A percentile compares a stretch with the other conserved stretches of the same genome.
phyloP scores from a whole-genome alignment of 1,140 invertebrate species.

The Oppia nitens region DNA sequence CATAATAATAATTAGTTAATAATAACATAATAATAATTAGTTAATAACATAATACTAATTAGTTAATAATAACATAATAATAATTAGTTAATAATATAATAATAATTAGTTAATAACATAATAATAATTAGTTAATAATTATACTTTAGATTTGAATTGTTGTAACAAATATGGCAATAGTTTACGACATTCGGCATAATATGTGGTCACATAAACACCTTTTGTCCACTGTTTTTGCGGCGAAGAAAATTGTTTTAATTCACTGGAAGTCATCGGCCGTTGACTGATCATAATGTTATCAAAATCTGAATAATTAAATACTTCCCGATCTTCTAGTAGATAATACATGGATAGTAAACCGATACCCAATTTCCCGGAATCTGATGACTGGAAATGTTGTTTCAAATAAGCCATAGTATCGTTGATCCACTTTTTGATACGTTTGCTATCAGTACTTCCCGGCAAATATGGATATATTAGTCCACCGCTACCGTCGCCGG shows the following conservation, averaged over 20 bases:
- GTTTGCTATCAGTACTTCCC: constrained; percentile 35
- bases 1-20: too few species aligned
- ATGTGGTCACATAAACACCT: background rate
- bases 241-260: background rate
- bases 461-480: constrained; percentile 51
- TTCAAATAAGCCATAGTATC: background rate
- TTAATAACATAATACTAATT: too few species aligned
- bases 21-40: too few species aligned
- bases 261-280: background rate
- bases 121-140: too few species aligned
- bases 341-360: background rate
- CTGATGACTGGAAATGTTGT: background rate
- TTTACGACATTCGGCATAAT: background rate
- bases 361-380: background rate
- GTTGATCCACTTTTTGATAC: background rate
- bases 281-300: background rate
- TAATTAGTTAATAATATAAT: too few species aligned
- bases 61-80: too few species aligned
- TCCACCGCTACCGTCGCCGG: constrained; percentile 56
- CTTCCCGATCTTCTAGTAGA: background rate
- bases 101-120: too few species aligned
- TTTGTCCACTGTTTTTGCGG: background rate
- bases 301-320: background rate
- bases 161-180: background rate
- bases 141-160: background rate